Percentiles rank a stretch among this genome's conserved stretches.
Evolutionary conservation across 2,888 invertebrate species (phyloP).

Genomic region (Aproaerema taeniolella): DNA sequence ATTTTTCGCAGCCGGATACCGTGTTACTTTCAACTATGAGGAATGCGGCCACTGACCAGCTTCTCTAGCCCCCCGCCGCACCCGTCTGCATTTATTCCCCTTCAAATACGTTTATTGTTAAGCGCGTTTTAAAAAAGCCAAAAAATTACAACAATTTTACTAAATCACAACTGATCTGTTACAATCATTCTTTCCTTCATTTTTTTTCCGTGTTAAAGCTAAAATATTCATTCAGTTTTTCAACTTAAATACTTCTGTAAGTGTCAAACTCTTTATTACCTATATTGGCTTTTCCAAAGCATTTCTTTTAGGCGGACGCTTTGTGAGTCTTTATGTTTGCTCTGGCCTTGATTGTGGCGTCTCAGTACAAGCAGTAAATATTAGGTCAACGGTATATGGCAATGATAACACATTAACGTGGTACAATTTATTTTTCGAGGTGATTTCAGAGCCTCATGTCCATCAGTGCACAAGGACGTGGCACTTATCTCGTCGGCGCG

Average conservation of each 20-base stretch:
- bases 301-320: too few relatives aligned
- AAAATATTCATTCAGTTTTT: too few relatives aligned
- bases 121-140: too few relatives aligned
- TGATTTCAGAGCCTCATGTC: slow-evolving; percentile 36
- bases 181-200: too few relatives aligned
- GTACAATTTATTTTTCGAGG: slow-evolving; percentile 1
- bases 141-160: too few relatives aligned
- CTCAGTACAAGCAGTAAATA: slow-evolving; percentile 33
- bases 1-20: slow-evolving; percentile 60
- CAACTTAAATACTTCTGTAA: too few relatives aligned
- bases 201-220: slow-evolving; percentile 37
- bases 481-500: slow-evolving; percentile 40
- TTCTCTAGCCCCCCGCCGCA: slow-evolving; percentile 46
- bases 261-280: too few relatives aligned
- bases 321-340: slow-evolving; percentile 20
- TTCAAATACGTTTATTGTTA: too few relatives aligned
- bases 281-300: too few relatives aligned
- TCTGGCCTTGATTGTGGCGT: slow-evolving; percentile 44
- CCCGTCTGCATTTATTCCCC: slow-evolving; percentile 30
- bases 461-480: slow-evolving; percentile 39
- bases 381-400: slow-evolving; percentile 38
- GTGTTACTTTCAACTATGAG: slow-evolving; percentile 64
- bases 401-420: slow-evolving; percentile 21
- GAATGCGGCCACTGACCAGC: slow-evolving; percentile 74
- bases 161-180: too few relatives aligned